Conservation (phyloP, 2,888 invertebrate species). For the Euproctis similis region DNA sequence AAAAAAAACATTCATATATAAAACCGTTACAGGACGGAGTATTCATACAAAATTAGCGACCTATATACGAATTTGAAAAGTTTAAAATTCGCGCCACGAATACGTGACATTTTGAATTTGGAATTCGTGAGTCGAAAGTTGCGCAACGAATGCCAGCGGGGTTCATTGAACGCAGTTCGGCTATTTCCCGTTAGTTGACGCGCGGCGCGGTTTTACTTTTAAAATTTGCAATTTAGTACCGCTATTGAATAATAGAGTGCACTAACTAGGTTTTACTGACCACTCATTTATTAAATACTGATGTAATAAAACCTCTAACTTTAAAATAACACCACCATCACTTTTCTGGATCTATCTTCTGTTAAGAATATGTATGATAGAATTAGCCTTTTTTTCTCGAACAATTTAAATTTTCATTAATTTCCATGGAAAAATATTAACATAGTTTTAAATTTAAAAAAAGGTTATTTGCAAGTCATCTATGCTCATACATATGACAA, state of each 20-base stretch:
- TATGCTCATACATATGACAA: no score
- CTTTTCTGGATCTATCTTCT: not conserved
- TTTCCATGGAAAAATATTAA: no score
- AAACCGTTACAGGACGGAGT: constrained; percentile 22
- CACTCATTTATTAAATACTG: no score
- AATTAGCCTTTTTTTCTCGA: no score
- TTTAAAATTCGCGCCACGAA: constrained; percentile 57
- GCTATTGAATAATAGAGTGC: constrained; percentile 60
- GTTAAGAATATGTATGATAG: no score
- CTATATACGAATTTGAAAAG: constrained; percentile 35
- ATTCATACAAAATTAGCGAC: constrained; percentile 47
- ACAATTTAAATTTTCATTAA: no score
- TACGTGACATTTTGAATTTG: constrained; percentile 33
- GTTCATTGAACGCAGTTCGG: constrained; percentile 66
- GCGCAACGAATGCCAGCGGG: constrained; percentile 39
- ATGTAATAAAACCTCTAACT: not conserved
- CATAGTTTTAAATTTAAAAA: no score
- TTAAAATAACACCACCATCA: not conserved
- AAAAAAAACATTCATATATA: constrained; percentile 14
- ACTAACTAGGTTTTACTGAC: constrained; percentile 29
- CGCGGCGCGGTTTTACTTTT: constrained; percentile 66
- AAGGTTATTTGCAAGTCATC: no score
- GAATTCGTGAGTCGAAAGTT: constrained; percentile 33
- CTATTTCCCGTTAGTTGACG: constrained; percentile 63
- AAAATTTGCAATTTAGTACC: constrained; percentile 59